Percentiles rank a stretch among this genome's conserved stretches.
phyloP scores from a whole-genome alignment of 2,888 invertebrate species.

The Omphaloscelis lunosa region DNA sequence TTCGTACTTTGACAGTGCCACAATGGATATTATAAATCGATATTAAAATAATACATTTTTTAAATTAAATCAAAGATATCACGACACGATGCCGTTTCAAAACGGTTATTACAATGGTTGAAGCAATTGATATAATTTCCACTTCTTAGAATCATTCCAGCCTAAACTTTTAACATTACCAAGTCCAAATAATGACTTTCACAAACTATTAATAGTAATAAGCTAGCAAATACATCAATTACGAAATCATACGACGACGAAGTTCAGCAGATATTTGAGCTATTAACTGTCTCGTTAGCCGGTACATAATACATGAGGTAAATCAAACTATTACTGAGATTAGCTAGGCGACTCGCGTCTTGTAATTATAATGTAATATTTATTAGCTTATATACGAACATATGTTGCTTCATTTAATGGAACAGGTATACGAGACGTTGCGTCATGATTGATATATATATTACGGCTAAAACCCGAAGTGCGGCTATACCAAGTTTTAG shows the following conservation, averaged over 20 bases:
- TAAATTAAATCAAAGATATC: too few relatives aligned
- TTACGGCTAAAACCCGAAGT: too few relatives aligned
- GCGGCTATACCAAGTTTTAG: too few relatives aligned
- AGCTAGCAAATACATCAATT: constrained; percentile 42
- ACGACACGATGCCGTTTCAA: neutral
- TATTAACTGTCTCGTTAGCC: constrained; percentile 58
- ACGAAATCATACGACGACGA: constrained; percentile 30
- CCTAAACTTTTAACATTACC: neutral
- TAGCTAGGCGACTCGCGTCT: constrained; percentile 23
- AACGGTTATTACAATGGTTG: too few relatives aligned
- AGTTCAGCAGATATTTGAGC: constrained; percentile 31
- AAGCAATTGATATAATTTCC: too few relatives aligned
- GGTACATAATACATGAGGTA: constrained; percentile 58
- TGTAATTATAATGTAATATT: constrained; percentile 47
- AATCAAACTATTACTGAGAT: constrained; percentile 57
- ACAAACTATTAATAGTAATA: constrained; percentile 29
- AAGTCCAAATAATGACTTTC: constrained; percentile 11
- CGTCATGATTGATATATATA: too few relatives aligned
- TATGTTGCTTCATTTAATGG: neutral
- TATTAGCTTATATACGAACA: constrained; percentile 18
- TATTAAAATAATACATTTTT: too few relatives aligned
- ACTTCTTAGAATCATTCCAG: too few relatives aligned
- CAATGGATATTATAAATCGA: too few relatives aligned
- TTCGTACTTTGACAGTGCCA: too few relatives aligned
- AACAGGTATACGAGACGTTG: neutral